These are phyloP conservation scores for Drosophila ironensis DNA, from an alignment of 1,140 invertebrate genomes.

Conservation along the genomic window DNA sequence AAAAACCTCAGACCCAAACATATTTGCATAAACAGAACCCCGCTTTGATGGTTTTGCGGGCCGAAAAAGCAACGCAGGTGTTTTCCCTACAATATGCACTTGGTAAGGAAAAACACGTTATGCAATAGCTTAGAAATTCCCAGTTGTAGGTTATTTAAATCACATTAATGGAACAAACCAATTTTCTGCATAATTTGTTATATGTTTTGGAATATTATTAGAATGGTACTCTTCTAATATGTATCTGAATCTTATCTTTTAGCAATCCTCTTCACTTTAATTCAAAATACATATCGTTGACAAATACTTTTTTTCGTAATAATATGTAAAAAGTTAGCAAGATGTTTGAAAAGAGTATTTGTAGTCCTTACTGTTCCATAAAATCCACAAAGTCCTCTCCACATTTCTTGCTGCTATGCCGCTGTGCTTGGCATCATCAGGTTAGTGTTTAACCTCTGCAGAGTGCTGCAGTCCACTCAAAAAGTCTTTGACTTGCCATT, in stretches of 20 bases:
- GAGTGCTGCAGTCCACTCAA: constrained; percentile 71
- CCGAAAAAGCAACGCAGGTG: constrained; percentile 2
- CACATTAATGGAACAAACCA: too few species aligned
- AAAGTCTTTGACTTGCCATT: constrained; percentile 72
- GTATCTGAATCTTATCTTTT: too few species aligned
- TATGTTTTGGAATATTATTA: too few species aligned
- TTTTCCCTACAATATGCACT: background rate
- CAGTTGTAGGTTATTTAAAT: background rate
- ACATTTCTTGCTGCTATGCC: constrained; percentile 37
- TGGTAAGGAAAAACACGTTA: background rate
- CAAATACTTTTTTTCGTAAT: too few species aligned
- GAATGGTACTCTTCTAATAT: too few species aligned
- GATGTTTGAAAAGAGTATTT: too few species aligned
- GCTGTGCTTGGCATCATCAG: constrained; percentile 58
- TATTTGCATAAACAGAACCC: constrained; percentile 66
- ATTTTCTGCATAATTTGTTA: too few species aligned
- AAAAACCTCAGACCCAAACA: constrained; percentile 52
- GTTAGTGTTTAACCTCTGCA: constrained; percentile 74
- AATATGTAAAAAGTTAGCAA: too few species aligned
- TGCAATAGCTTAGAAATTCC: background rate
- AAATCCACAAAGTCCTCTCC: background rate
- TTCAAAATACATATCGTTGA: too few species aligned
- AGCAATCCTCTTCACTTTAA: too few species aligned
- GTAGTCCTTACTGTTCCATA: background rate
- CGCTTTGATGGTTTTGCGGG: constrained; percentile 42